These are phyloP conservation scores for Piezodorus guildinii DNA, from an alignment of 1,140 invertebrate species.

Conservation along the genomic window DNA sequence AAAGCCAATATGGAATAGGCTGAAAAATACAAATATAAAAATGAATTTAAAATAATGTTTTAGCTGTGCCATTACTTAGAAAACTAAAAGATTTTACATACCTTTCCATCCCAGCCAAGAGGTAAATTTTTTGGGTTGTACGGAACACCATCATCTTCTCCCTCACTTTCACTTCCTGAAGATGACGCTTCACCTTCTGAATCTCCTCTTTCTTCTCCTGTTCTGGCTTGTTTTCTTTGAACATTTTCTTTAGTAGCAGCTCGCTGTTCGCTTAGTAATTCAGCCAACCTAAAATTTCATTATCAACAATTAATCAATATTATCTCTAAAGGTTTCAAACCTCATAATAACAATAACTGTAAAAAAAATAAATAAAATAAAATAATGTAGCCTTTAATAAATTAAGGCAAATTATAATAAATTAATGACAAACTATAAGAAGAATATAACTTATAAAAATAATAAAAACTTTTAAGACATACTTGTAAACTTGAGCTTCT, in stretches of 20 bases:
- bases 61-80: too few relatives aligned
- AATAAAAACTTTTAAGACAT: neutral
- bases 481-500: constrained; percentile 67
- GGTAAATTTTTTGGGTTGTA: constrained; percentile 99
- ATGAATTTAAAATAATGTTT: too few relatives aligned
- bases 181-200: constrained; percentile 84
- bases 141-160: constrained; percentile 87
- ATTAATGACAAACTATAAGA: too few relatives aligned
- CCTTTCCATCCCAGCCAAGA: constrained; percentile 98
- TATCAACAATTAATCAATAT: constrained; percentile 3
- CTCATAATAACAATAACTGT: too few relatives aligned
- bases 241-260: constrained; percentile 94
- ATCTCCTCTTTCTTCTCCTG: constrained; percentile 85
- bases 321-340: too few relatives aligned
- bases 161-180: constrained; percentile 72
- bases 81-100: constrained; percentile 30
- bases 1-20: constrained; percentile 98
- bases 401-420: neutral
- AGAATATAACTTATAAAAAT: too few relatives aligned
- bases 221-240: constrained; percentile 92
- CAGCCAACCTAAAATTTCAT: constrained; percentile 48
- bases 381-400: neutral
- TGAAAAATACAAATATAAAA: constrained; percentile 38
- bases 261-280: constrained; percentile 70
- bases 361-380: too few relatives aligned